These are phyloP conservation scores for Pedetes capensis DNA, from an alignment of 2,113 vertebrate genomes.

Conservation along the genomic window DNA sequence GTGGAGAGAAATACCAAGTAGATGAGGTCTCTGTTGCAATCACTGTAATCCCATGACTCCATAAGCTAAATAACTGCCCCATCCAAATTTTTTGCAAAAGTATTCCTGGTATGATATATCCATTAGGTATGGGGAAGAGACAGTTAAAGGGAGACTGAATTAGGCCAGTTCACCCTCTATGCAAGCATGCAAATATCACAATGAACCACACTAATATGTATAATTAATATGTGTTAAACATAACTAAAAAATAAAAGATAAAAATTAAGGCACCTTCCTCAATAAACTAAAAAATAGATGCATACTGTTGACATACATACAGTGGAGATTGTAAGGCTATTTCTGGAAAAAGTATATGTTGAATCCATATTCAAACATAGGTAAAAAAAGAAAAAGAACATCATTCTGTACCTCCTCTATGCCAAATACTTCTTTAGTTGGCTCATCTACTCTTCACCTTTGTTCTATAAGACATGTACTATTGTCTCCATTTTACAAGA, in stretches of 20 bases:
- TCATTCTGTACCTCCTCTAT: background rate
- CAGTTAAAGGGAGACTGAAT: background rate
- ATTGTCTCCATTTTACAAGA: background rate
- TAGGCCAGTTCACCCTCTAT: background rate
- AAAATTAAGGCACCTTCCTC: background rate
- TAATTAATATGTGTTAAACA: background rate
- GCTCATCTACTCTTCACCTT: background rate
- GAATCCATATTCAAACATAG: background rate
- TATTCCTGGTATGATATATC: background rate
- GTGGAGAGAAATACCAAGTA: background rate
- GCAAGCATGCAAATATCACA: background rate
- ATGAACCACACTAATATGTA: background rate
- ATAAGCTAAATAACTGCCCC: background rate
- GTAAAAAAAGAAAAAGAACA: background rate
- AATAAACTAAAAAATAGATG: background rate
- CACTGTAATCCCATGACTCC: too few relatives aligned
- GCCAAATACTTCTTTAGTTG: background rate
- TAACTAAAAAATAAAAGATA: background rate
- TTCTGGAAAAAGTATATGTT: background rate
- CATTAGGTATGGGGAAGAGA: background rate
- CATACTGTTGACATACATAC: background rate
- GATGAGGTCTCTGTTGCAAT: background rate
- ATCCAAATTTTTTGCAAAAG: background rate
- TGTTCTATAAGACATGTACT: background rate
- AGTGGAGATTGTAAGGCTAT: background rate